phyloP scores from a whole-genome alignment of 92 coral and sea anemone genomes.

The Phymanthus crucifer region DNA sequence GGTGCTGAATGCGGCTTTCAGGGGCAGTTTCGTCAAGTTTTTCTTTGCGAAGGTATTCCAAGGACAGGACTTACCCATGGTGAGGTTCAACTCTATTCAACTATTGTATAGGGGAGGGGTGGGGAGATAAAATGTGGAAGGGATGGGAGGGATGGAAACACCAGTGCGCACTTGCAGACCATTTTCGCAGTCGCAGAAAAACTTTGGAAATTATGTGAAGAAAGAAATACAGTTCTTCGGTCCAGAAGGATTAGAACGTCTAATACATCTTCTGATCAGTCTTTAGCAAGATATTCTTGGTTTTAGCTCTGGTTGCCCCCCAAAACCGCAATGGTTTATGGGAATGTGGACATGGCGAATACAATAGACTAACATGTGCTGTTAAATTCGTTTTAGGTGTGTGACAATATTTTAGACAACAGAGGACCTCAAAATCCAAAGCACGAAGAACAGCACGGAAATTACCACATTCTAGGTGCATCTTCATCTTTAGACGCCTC shows the following conservation, averaged over 20 bases:
- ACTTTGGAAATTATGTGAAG: too few species aligned
- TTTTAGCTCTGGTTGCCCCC: too few species aligned
- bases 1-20: constrained; percentile 59
- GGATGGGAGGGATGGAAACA: too few species aligned
- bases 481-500: not conserved
- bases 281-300: too few species aligned
- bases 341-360: too few species aligned
- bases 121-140: too few species aligned
- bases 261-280: too few species aligned
- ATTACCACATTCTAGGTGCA: not conserved
- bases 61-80: constrained; percentile 65
- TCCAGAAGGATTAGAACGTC: too few species aligned
- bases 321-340: too few species aligned
- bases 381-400: not conserved
- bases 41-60: constrained; percentile 74
- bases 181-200: too few species aligned
- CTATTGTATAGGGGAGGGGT: not conserved
- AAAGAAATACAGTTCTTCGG: too few species aligned
- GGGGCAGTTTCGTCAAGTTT: constrained; percentile 79
- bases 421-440: not conserved
- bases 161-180: too few species aligned
- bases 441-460: not conserved
- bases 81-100: constrained; percentile 6
- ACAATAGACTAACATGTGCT: not conserved
- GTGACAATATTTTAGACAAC: not conserved